Evolutionary conservation across 2,797 vertebrate species (phyloP).

Genomic region (Sebastes matsubarae): DNA sequence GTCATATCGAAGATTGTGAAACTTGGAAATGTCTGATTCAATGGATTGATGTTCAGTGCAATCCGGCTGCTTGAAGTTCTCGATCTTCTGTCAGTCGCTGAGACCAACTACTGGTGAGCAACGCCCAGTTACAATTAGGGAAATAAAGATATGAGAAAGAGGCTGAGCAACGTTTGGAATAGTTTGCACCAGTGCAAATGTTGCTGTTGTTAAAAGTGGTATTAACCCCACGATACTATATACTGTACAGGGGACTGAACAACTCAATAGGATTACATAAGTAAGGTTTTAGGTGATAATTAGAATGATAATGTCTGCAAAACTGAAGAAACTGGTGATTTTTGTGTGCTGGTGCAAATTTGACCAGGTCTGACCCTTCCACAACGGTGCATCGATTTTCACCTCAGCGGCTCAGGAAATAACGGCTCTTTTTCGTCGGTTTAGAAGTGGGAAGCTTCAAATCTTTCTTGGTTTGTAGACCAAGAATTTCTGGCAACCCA

Average conservation of each 20-base stretch:
- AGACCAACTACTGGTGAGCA: constrained; percentile 30
- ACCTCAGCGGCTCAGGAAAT: constrained; percentile 58
- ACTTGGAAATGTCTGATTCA: constrained; percentile 28
- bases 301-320: constrained; percentile 11
- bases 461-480: constrained; percentile 63
- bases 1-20: constrained; percentile 24
- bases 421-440: constrained; percentile 63
- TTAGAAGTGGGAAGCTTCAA: constrained; percentile 67
- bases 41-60: constrained; percentile 26
- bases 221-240: constrained; percentile 39
- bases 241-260: constrained; percentile 22
- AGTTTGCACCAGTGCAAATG: constrained; percentile 75
- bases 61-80: constrained; percentile 39
- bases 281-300: constrained; percentile 51
- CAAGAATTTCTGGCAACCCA: constrained; percentile 61
- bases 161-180: constrained; percentile 50
- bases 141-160: constrained; percentile 45
- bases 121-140: constrained; percentile 56
- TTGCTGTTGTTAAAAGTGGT: constrained; percentile 49
- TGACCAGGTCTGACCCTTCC: constrained; percentile 56
- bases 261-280: constrained; percentile 21
- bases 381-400: constrained; percentile 40
- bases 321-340: constrained; percentile 43
- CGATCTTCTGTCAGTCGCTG: constrained; percentile 28
- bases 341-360: constrained; percentile 78